Base-by-base conservation (phyloP, 2,113 vertebrate species). In the Callocephalon fimbriatum region DNA sequence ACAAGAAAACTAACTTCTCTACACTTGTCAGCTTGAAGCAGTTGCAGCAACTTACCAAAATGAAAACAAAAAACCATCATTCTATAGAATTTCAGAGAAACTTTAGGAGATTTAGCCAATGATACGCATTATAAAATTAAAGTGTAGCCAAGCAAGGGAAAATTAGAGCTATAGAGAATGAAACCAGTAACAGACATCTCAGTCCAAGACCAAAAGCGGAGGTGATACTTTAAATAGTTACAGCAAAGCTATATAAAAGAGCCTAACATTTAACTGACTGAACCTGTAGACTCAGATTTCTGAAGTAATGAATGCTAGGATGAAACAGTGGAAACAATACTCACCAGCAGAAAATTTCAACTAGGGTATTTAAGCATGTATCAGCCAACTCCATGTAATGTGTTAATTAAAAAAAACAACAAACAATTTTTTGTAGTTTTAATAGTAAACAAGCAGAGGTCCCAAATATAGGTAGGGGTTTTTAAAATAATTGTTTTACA, bases 401-500 rank as follows among this genome's bases (percentile, higher is more conserved):
- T 31, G 38, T 19, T 44, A 62, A 58, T 58, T 35, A 58, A 58
- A 58, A 58, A n/a, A 10, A 59, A 87, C 51, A 50, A 2, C 13
- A 31, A 16, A 25, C 58, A 37, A 37, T 5, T 53, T 73, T 72
- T 72, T 20, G 0, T 25, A 63, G 32, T 20, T 76, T 87, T 58
- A 20, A 59, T 4, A 48, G 32, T 37, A 56, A 90, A 63, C 9
- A 84, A 73, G 48, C 5, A 71, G 35, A 67, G 27, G 35, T 67
- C 17, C 21, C 11, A 15, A 45, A 74, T 32, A 74, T 0, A 73
- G 6, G 3, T 4, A 40, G 6, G 0, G 1, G 2, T 21, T 23
- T 65, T 40, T 40, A 3, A 9, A 82, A 50, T 40, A 81, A 70
- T 26, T 56, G 20, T 8, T 70, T 81, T 77, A 66, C 2, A 3